Conservation (phyloP, 2,797 vertebrate genomes). For the Periparus ater region DNA sequence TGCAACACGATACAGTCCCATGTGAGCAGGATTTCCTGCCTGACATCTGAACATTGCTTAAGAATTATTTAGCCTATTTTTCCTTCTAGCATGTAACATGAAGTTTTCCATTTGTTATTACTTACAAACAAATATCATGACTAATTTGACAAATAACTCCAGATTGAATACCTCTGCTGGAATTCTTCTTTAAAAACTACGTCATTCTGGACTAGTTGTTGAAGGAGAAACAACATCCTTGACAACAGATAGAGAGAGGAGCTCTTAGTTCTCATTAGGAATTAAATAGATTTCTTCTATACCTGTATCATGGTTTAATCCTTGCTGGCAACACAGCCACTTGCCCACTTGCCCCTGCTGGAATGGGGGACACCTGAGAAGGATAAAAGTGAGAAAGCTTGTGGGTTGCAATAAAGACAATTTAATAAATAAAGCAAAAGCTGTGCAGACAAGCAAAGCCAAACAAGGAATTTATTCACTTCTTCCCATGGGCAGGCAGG, state of each 20-base stretch:
- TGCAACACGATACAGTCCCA: neutral
- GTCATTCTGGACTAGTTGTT: conserved; percentile 38
- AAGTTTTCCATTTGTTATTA: conserved; percentile 67
- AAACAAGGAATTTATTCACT: neutral
- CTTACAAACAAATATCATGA: conserved; percentile 61
- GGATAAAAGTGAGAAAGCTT: neutral
- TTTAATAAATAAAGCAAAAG: neutral
- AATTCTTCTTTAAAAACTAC: conserved; percentile 38
- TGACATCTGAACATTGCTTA: conserved; percentile 23
- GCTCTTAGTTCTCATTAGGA: neutral
- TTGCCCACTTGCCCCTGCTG: accelerated
- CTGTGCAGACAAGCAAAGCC: neutral
- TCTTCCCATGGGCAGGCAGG: neutral
- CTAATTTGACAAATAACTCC: conserved; percentile 65
- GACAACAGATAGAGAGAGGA: neutral
- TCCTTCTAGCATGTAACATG: conserved; percentile 30
- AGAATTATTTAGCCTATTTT: conserved; percentile 44
- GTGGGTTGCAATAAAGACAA: neutral
- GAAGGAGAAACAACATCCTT: conserved; percentile 41
- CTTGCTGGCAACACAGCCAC: neutral
- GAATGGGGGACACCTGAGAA: neutral
- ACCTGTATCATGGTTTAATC: neutral
- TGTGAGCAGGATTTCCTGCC: conserved; percentile 15
- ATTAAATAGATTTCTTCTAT: neutral
- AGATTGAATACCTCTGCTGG: conserved; percentile 43